phyloP scores from a whole-genome alignment of 1,140 invertebrate genomes.

The Heterodera carotae region DNA sequence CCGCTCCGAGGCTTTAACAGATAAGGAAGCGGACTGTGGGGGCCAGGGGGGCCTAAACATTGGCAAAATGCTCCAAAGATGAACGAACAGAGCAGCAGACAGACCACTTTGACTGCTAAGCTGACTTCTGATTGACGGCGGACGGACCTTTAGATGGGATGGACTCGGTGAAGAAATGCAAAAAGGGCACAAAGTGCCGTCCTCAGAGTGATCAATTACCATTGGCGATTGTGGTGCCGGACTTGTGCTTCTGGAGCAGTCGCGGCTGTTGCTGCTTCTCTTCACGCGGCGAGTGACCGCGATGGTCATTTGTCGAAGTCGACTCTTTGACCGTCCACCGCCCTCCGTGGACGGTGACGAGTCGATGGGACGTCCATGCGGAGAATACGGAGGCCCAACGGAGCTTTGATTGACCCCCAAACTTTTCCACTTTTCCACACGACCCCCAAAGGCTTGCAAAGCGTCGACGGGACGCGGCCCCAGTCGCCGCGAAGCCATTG shows the following conservation, averaged over 20 bases:
- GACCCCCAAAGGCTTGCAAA: constrained; percentile 79
- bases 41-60: constrained; percentile 53
- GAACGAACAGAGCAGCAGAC: neutral
- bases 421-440: constrained; percentile 67
- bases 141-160: constrained; percentile 44
- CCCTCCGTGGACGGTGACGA: constrained; percentile 57
- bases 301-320: constrained; percentile 61
- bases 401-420: constrained; percentile 54
- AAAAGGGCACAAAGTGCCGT: neutral
- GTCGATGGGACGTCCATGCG: constrained; percentile 51
- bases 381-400: constrained; percentile 31
- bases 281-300: constrained; percentile 58
- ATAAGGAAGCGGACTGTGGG: constrained; percentile 61
- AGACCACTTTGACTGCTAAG: constrained; percentile 57
- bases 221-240: constrained; percentile 65
- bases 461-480: constrained; percentile 62
- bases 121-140: constrained; percentile 63
- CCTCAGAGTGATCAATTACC: constrained; percentile 29
- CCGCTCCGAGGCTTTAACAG: constrained; percentile 62
- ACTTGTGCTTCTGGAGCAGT: constrained; percentile 56
- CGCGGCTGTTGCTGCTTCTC: constrained; percentile 48
- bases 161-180: too few relatives aligned
- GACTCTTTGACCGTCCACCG: constrained; percentile 52
- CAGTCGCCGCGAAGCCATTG: neutral
- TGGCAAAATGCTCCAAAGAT: neutral